Evolutionary conservation across 2,797 vertebrate species (phyloP), one percentile per base, ranked within the genome.

Genomic region (Holocentrus rufus): DNA sequence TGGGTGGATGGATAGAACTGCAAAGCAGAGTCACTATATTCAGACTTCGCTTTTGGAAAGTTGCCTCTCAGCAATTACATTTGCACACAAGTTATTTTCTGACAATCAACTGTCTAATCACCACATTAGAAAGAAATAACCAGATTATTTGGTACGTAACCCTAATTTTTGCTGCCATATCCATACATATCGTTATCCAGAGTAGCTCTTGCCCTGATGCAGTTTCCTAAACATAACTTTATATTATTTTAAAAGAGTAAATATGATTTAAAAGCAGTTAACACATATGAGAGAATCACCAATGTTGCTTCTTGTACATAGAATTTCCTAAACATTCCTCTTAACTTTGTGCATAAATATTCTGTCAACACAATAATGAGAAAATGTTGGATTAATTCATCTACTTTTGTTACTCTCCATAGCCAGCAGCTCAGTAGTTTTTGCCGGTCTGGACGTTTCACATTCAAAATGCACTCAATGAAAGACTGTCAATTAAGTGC

Each of bases 401-500:
- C 42, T 36, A 23, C 52, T 57, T 49, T 27, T 64, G 47, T 17
- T 14, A 64, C 59, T 65, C 59, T 64, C 23, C 44, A 17, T 58
- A 68, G 39, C 69, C 65, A 46, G 64, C 73, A 66, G 73, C 69
- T 74, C 66, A 68, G 84, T 76, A 72, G 62, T 66, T 73, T 67
- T 11, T 25, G 56, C 74, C n/a, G 8, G 11, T 72, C 62, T 46
- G 1, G 1, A 69, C 71, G 50, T 79, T 65, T 53, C 72, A 56
- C 34, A n/a, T 77, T 70, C 3, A 31, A 70, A 84, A 73, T 53
- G 42, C 49, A 58, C 74, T 82, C 54, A 0, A 10, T 23, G 36
- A 23, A 2, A 4, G 74, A 74, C 73, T 55, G 27, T 68, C 58
- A 77, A 22, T 82, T 77, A 54, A 55, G 20, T 68, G 18, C 56